phyloP scores from a whole-genome alignment of 2,797 vertebrate genomes.

The Acanthornis magna region DNA sequence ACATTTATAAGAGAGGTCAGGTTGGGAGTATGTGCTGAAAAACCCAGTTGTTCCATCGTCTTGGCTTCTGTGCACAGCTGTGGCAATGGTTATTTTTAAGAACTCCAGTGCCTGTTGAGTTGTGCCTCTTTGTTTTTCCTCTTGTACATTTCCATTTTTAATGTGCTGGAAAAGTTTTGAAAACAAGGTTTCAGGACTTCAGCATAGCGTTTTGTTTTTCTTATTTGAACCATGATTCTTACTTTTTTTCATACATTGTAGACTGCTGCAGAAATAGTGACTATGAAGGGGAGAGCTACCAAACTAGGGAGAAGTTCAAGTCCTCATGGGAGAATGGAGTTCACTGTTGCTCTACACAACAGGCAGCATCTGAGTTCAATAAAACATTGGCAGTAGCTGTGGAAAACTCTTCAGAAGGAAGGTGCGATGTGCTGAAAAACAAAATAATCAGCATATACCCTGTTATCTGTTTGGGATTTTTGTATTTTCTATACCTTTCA shows the following conservation, averaged over 20 bases:
- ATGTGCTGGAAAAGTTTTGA: neutral
- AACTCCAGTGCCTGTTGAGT: neutral
- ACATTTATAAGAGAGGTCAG: neutral
- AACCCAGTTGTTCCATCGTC: neutral
- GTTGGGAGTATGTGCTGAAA: neutral
- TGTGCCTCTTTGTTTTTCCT: neutral
- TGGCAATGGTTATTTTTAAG: neutral
- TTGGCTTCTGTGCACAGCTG: neutral
- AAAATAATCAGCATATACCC: neutral
- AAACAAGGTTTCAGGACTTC: neutral
- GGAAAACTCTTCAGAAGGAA: neutral
- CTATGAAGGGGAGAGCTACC: neutral
- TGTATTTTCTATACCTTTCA: neutral
- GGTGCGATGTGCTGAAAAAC: neutral
- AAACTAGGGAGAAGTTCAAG: neutral
- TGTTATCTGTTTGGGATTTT: neutral
- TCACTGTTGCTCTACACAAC: neutral
- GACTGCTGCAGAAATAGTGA: neutral
- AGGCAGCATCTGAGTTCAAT: neutral
- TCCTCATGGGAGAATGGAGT: neutral
- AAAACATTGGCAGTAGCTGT: neutral
- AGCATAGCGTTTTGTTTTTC: neutral
- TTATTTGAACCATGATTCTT: neutral
- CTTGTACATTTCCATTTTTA: neutral
- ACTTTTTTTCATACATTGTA: neutral